These are phyloP conservation scores for Laodelphax striatellus DNA, from an alignment of 1,140 invertebrate genomes.

Conservation along the genomic window DNA sequence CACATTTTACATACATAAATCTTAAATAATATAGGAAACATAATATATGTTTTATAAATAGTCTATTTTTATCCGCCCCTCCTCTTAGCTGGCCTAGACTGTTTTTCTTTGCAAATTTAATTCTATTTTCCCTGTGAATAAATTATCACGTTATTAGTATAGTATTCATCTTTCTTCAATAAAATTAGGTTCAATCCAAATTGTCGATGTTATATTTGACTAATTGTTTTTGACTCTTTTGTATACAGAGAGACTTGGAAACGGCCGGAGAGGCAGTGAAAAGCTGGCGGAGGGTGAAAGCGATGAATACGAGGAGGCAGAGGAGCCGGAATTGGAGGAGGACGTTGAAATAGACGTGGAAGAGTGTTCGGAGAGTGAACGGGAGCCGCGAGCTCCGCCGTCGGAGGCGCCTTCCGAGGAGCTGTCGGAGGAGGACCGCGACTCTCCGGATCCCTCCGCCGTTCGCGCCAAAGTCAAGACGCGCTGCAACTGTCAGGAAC, in stretches of 20 bases:
- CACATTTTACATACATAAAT: no score
- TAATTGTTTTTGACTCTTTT: not conserved
- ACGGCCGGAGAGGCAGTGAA: not conserved
- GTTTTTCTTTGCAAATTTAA: no score
- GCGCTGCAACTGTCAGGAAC: conserved; percentile 43
- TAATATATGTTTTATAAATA: no score
- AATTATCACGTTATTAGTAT: no score
- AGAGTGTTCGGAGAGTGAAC: conserved; percentile 32
- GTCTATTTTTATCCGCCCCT: no score
- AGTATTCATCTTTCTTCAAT: no score
- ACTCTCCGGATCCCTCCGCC: conserved; percentile 6
- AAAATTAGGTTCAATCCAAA: no score
- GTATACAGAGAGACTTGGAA: not conserved
- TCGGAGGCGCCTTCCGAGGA: conserved; percentile 11
- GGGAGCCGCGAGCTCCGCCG: conserved; percentile 19
- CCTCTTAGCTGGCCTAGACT: no score
- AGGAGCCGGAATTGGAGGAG: conserved; percentile 23
- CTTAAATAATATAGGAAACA: no score
- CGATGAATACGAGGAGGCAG: not conserved
- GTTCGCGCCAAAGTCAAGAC: conserved; percentile 20
- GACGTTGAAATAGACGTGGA: conserved; percentile 34
- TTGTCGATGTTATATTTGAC: no score
- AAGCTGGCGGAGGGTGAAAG: not conserved
- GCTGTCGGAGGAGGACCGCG: conserved; percentile 12
- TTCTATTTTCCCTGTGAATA: no score